These are phyloP conservation scores for Cheilosia grossa DNA, from an alignment of 2,888 invertebrate genomes.

Conservation along the genomic window DNA sequence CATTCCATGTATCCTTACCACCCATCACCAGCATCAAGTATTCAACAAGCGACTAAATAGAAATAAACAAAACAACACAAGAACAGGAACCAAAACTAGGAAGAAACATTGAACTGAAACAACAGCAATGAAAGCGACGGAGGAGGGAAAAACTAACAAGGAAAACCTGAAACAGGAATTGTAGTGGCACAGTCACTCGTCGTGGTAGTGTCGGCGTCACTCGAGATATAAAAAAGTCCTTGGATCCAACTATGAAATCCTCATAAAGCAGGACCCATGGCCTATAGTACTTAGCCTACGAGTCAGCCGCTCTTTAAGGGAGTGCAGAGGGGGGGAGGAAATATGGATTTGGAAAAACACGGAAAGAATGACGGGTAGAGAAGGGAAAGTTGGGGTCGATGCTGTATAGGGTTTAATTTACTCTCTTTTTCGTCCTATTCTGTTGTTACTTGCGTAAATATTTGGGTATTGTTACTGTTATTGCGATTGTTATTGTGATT, in stretches of 20 bases:
- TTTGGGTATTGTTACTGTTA: conserved; percentile 46
- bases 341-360: not conserved
- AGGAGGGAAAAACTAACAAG: conserved; percentile 1
- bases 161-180: not conserved
- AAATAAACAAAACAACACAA: conserved; percentile 22
- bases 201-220: not conserved
- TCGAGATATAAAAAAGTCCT: conserved; percentile 5
- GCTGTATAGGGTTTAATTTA: not conserved
- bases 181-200: conserved; percentile 9
- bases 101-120: conserved; percentile 1
- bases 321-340: not conserved
- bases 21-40: conserved; percentile 37
- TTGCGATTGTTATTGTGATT: conserved; percentile 45
- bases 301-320: not conserved
- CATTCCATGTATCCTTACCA: not conserved
- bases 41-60: conserved; percentile 59
- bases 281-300: not conserved
- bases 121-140: not conserved
- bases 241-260: not conserved
- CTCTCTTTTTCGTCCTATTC: not conserved
- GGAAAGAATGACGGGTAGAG: not conserved
- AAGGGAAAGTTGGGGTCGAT: conserved; percentile 9
- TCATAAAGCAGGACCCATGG: conserved; percentile 7
- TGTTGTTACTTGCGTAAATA: not conserved
- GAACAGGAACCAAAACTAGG: conserved; percentile 10